A percentile compares a stretch with the other conserved stretches of the same genome.
Evolutionary conservation across 2,113 vertebrate genomes (phyloP).

Genomic region (Himantopus leucocephalus): DNA sequence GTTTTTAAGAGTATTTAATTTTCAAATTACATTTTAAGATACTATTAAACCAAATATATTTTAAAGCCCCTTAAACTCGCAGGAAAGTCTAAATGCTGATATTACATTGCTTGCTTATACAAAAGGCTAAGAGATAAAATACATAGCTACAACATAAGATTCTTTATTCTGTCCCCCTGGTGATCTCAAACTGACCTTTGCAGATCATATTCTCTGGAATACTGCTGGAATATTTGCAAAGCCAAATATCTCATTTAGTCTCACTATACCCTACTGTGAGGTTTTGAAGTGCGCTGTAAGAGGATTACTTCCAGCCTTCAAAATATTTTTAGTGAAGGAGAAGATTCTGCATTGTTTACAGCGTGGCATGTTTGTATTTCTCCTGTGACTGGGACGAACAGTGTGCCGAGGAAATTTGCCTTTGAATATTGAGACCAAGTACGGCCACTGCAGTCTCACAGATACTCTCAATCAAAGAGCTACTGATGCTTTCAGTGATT

Average conservation of each 20-base stretch:
- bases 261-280: background rate
- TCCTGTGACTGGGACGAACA: background rate
- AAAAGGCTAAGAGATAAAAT: background rate
- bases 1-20: background rate
- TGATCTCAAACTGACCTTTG: background rate
- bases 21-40: background rate
- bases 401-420: background rate
- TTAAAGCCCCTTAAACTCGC: background rate
- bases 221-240: background rate
- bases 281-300: background rate
- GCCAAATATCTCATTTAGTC: background rate
- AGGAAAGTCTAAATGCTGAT: background rate
- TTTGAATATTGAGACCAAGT: background rate
- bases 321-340: background rate
- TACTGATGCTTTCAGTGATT: background rate
- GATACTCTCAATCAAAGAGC: background rate
- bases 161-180: background rate
- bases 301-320: background rate
- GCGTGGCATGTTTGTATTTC: fast-evolving
- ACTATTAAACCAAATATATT: background rate
- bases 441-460: background rate
- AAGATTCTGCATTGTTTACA: background rate
- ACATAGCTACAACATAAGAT: background rate
- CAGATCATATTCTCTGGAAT: background rate
- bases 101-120: background rate